Evolutionary conservation across 2,113 vertebrate species (phyloP).

Genomic region (Notarius quadriscutis): DNA sequence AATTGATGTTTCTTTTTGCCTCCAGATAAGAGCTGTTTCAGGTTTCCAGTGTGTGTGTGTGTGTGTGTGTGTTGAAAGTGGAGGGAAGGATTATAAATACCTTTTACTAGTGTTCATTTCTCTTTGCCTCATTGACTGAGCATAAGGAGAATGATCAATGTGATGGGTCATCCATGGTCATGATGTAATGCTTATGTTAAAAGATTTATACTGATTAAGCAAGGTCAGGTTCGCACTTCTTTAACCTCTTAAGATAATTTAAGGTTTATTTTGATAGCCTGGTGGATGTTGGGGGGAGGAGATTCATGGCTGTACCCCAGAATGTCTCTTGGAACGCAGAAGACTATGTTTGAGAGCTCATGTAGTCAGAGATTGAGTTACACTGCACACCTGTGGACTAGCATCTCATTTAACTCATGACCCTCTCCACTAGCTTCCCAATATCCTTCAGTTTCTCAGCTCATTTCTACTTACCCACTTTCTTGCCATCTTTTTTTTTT

Average conservation of each 20-base stretch:
- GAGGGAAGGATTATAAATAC: neutral
- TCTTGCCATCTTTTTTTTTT: neutral
- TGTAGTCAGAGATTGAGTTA: slow-evolving; percentile 23
- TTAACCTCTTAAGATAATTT: neutral
- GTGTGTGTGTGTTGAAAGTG: neutral
- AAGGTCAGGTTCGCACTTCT: slow-evolving; percentile 19
- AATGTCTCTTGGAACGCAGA: slow-evolving; percentile 3
- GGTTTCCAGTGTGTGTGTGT: no score
- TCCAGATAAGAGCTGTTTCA: slow-evolving; percentile 28
- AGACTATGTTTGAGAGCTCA: slow-evolving; percentile 9
- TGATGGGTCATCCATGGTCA: slow-evolving; percentile 17
- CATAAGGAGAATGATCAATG: slow-evolving; percentile 7
- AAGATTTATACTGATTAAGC: slow-evolving; percentile 31
- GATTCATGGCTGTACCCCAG: neutral
- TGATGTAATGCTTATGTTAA: slow-evolving; percentile 41
- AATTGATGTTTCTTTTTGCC: slow-evolving; percentile 43
- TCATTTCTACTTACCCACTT: neutral
- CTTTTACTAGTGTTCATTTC: slow-evolving; percentile 35
- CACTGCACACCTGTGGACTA: slow-evolving; percentile 30
- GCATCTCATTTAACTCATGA: slow-evolving; percentile 11
- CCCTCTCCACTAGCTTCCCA: neutral
- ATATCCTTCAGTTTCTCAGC: slow-evolving; percentile 3
- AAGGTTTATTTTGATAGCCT: slow-evolving; percentile 21
- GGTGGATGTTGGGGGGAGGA: neutral
- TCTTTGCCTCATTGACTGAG: slow-evolving; percentile 16